These are phyloP conservation scores for Monopis laevigella DNA, from an alignment of 2,888 invertebrate genomes.

Conservation along the genomic window DNA sequence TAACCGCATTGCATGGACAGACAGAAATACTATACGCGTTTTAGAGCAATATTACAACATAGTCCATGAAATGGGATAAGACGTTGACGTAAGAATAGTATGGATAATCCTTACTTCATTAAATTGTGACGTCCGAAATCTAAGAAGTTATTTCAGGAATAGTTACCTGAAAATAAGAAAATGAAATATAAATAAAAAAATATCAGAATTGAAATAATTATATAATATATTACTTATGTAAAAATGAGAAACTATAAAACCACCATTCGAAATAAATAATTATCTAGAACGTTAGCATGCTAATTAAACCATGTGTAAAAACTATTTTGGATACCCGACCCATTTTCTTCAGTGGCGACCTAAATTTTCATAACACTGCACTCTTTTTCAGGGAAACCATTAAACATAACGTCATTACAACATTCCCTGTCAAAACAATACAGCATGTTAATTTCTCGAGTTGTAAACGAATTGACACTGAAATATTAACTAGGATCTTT, in stretches of 20 bases:
- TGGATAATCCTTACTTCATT: slow-evolving; percentile 25
- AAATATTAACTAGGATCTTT: slow-evolving; percentile 27
- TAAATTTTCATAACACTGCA: slow-evolving; percentile 52
- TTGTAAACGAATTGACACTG: slow-evolving; percentile 25
- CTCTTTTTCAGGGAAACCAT: slow-evolving; percentile 34
- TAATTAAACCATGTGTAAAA: slow-evolving; percentile 53
- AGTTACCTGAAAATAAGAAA: too few relatives aligned
- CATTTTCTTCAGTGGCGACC: slow-evolving; percentile 45
- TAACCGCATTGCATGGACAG: slow-evolving; percentile 38
- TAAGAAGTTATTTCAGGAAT: too few relatives aligned
- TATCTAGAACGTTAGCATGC: too few relatives aligned
- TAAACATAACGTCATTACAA: slow-evolving; percentile 53
- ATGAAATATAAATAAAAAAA: too few relatives aligned
- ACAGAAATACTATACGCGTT: slow-evolving; percentile 45
- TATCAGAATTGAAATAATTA: too few relatives aligned
- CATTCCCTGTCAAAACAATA: slow-evolving; percentile 44
- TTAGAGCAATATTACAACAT: slow-evolving; percentile 31
- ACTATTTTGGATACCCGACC: slow-evolving; percentile 54
- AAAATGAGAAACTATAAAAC: too few relatives aligned
- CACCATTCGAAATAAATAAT: too few relatives aligned
- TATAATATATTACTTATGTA: too few relatives aligned
- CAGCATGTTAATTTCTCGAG: slow-evolving; percentile 16
- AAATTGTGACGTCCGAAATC: too few relatives aligned
- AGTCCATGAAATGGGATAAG: slow-evolving; percentile 33
- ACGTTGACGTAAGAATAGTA: slow-evolving; percentile 24